phyloP scores from a whole-genome alignment of 2,113 vertebrate genomes.

The Semicossyphus pulcher region DNA sequence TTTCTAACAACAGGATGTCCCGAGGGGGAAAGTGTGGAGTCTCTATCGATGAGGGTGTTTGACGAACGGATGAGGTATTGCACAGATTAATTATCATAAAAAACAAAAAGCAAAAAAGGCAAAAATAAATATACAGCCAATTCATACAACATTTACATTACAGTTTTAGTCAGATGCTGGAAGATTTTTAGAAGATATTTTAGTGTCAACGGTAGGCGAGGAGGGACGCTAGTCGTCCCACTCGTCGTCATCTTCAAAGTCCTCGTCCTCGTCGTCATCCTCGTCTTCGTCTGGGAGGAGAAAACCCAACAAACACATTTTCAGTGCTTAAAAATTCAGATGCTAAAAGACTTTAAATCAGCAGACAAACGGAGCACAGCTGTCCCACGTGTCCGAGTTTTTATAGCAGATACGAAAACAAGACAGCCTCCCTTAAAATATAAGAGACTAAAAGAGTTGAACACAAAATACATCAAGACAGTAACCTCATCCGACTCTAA shows the following conservation, averaged over 20 bases:
- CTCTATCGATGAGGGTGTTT: conserved; percentile 79
- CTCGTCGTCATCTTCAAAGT: conserved; percentile 99
- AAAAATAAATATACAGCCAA: conserved; percentile 99
- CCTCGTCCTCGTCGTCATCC: conserved; percentile 97
- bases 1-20: conserved; percentile 29
- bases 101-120: conserved; percentile 87
- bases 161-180: conserved; percentile 93
- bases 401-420: no score
- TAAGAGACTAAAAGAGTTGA: no score
- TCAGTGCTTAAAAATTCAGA: no score
- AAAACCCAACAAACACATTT: no score
- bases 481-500: no score
- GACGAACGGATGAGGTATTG: conserved; percentile 98
- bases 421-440: no score
- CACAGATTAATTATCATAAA: conserved; percentile 93
- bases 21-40: conserved; percentile 60
- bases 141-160: conserved; percentile 95
- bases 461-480: no score
- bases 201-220: conserved; percentile 85
- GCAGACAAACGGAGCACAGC: no score
- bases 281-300: conserved; percentile 92
- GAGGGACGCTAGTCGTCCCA: conserved; percentile 93
- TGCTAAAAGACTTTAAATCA: no score
- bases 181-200: conserved; percentile 86
- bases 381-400: no score